Evolutionary conservation across 2,888 invertebrate genomes (phyloP).

Genomic region (Teinopalpus imperialis): DNA sequence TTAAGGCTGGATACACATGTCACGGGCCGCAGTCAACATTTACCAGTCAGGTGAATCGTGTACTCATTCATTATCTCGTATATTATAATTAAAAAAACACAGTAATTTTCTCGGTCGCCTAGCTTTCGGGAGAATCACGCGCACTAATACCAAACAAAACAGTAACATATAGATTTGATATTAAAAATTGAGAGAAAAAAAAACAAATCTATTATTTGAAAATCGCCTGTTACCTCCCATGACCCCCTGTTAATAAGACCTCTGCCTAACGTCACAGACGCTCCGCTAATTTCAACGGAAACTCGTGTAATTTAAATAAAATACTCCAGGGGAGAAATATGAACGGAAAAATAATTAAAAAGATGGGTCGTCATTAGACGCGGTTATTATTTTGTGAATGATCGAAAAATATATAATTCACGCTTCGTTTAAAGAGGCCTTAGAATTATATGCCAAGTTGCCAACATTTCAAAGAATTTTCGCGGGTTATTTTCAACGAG

Average conservation of each 20-base stretch:
- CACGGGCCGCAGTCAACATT: too few relatives aligned
- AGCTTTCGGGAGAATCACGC: too few relatives aligned
- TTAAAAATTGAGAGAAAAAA: too few relatives aligned
- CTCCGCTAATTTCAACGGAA: conserved; percentile 32
- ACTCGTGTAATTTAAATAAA: conserved; percentile 40
- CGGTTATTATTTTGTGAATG: conserved; percentile 18
- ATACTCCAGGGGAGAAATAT: conserved; percentile 21
- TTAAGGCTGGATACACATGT: too few relatives aligned
- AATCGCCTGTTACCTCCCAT: too few relatives aligned
- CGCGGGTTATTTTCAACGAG: neutral
- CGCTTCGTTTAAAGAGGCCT: neutral
- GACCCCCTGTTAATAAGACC: neutral
- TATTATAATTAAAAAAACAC: too few relatives aligned
- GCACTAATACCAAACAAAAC: too few relatives aligned
- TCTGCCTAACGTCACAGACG: conserved; percentile 7
- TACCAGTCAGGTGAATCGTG: too few relatives aligned
- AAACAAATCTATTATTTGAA: too few relatives aligned
- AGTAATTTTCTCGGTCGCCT: too few relatives aligned
- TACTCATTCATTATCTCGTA: too few relatives aligned
- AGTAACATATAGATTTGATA: too few relatives aligned
- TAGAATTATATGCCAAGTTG: neutral
- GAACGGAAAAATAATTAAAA: conserved; percentile 31
- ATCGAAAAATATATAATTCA: conserved; percentile 22
- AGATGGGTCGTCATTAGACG: neutral
- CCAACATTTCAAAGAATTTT: neutral